phyloP scores from a whole-genome alignment of 2,888 invertebrate genomes.

The Chirona hameri region DNA sequence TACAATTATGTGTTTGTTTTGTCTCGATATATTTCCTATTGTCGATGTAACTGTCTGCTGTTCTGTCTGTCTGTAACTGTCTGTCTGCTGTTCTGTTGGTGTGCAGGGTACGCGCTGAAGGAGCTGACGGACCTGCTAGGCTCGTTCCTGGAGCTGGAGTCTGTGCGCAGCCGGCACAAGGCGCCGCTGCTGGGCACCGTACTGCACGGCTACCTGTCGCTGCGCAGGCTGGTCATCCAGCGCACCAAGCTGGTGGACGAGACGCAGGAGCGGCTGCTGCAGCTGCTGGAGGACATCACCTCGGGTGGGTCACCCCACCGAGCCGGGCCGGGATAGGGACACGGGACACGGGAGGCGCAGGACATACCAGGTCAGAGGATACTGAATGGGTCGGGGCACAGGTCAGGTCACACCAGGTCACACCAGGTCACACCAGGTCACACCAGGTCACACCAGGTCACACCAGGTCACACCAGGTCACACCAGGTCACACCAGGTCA shows the following conservation, averaged over 20 bases:
- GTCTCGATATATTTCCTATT: too few relatives aligned
- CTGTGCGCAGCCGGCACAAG: constrained; percentile 86
- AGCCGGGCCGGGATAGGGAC: background rate
- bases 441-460: too few relatives aligned
- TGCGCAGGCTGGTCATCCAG: constrained; percentile 87
- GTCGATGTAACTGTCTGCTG: background rate
- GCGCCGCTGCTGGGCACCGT: constrained; percentile 82
- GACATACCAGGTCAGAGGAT: background rate
- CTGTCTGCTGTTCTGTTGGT: background rate
- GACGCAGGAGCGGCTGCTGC: constrained; percentile 89
- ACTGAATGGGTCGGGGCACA: too few relatives aligned
- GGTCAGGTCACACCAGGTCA: too few relatives aligned
- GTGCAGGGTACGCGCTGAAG: constrained; percentile 76
- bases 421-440: too few relatives aligned
- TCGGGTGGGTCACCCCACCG: constrained; percentile 56
- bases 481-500: too few relatives aligned
- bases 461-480: too few relatives aligned
- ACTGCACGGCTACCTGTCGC: constrained; percentile 86
- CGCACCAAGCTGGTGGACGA: constrained; percentile 92
- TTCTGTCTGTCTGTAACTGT: background rate
- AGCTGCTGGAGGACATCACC: constrained; percentile 92
- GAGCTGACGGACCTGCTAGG: constrained; percentile 83
- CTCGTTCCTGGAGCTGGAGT: constrained; percentile 79
- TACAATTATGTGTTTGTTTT: too few relatives aligned
- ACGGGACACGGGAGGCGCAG: background rate